These are phyloP conservation scores for Holocentrus rufus DNA, from an alignment of 2,797 vertebrate genomes.

Conservation along the genomic window DNA sequence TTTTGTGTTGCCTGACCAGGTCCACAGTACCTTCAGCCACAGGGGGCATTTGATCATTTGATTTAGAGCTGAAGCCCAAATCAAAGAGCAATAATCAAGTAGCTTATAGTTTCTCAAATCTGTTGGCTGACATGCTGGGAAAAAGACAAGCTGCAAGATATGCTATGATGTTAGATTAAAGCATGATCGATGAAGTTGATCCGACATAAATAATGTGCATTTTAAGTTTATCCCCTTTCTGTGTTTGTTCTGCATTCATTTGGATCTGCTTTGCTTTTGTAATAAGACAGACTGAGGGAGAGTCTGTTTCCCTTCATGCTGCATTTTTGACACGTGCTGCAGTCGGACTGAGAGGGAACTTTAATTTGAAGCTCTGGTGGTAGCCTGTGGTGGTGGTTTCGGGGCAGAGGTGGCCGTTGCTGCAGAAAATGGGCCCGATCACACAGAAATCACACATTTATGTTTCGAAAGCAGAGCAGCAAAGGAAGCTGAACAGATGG, in stretches of 20 bases:
- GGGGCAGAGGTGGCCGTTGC: conserved; percentile 16
- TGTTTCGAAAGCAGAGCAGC: conserved; percentile 18
- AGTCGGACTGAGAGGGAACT: neutral
- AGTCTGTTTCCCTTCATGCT: neutral
- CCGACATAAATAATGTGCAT: neutral
- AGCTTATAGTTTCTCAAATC: no score
- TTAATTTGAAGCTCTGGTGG: neutral
- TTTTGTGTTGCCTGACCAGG: no score
- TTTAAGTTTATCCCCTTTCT: neutral
- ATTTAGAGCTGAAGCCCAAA: no score
- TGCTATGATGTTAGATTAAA: no score
- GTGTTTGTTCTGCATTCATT: neutral
- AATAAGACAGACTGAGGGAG: neutral
- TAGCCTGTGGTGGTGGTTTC: neutral
- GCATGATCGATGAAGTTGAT: neutral
- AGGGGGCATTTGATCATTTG: no score
- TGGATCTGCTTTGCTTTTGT: neutral
- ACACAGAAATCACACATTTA: neutral
- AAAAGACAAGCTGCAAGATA: no score
- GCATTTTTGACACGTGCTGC: neutral
- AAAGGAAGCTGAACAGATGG: neutral
- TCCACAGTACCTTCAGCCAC: no score
- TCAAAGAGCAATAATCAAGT: no score
- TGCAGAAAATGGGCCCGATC: neutral
- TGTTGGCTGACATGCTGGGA: no score